Evolutionary conservation across 2,888 invertebrate genomes (phyloP).

Genomic region (Cosmia pyralina): DNA sequence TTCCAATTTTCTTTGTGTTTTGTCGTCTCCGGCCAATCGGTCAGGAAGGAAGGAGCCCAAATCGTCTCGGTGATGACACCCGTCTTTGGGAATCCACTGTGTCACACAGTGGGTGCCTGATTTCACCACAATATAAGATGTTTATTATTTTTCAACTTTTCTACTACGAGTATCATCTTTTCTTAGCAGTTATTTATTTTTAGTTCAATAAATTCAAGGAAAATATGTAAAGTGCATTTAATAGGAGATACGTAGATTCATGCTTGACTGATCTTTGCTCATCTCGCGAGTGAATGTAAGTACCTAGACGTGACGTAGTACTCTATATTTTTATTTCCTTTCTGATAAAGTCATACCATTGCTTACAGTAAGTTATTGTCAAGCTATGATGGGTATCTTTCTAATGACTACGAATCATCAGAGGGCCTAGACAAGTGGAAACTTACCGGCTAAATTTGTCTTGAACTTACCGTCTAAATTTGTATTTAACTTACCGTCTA

Average conservation of each 20-base stretch:
- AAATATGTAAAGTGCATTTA: slow-evolving; percentile 15
- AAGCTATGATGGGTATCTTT: not conserved
- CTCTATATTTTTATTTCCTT: slow-evolving; percentile 9
- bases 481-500: no score
- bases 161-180: no score
- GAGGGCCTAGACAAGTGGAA: not conserved
- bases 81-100: no score
- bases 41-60: not conserved
- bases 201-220: slow-evolving; percentile 3
- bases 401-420: not conserved
- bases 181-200: not conserved
- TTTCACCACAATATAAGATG: not conserved
- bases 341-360: not conserved
- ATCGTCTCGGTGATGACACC: not conserved
- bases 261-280: slow-evolving; percentile 39
- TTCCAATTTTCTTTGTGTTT: not conserved
- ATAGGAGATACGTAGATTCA: slow-evolving; percentile 33
- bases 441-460: no score
- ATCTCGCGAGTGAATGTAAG: slow-evolving; percentile 9
- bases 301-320: not conserved
- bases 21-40: not conserved
- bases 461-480: no score
- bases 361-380: not conserved
- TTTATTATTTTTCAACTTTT: not conserved
- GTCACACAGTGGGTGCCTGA: not conserved